Conservation (phyloP, 2,113 vertebrate species). For the Neofelis nebulosa region DNA sequence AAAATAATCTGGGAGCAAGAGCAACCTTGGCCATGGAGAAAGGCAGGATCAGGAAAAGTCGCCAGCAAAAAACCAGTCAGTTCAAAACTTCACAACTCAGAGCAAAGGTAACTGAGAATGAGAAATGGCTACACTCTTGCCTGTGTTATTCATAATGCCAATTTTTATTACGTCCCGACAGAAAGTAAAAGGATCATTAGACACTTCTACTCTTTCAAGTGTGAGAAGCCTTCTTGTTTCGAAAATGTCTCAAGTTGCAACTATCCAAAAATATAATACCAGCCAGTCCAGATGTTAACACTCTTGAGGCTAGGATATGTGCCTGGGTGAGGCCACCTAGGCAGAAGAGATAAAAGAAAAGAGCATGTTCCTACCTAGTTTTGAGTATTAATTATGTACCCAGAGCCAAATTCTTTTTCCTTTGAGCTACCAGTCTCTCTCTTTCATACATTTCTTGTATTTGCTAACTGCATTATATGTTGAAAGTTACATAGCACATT, state of each 20-base stretch:
- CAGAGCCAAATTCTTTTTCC: background rate
- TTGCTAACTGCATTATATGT: background rate
- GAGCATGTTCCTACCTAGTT: background rate
- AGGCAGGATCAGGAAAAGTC: background rate
- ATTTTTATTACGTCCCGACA: background rate
- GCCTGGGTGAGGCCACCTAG: too few species aligned
- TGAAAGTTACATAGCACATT: background rate
- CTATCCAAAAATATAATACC: background rate
- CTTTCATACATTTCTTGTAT: background rate
- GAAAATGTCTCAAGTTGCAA: background rate
- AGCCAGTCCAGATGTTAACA: background rate
- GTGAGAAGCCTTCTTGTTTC: background rate
- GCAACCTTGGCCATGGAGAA: background rate
- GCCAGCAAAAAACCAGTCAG: background rate
- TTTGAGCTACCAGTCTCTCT: background rate
- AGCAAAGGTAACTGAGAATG: background rate
- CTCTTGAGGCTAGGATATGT: background rate
- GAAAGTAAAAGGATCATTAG: background rate
- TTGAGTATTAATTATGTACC: background rate
- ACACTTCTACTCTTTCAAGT: background rate
- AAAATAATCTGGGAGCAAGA: background rate
- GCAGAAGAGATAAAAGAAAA: background rate
- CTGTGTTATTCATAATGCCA: background rate
- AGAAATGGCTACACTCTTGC: background rate
- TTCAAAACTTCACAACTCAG: background rate